Conservation (phyloP, 2,113 vertebrate genomes). For the Pseudonaja textilis region DNA sequence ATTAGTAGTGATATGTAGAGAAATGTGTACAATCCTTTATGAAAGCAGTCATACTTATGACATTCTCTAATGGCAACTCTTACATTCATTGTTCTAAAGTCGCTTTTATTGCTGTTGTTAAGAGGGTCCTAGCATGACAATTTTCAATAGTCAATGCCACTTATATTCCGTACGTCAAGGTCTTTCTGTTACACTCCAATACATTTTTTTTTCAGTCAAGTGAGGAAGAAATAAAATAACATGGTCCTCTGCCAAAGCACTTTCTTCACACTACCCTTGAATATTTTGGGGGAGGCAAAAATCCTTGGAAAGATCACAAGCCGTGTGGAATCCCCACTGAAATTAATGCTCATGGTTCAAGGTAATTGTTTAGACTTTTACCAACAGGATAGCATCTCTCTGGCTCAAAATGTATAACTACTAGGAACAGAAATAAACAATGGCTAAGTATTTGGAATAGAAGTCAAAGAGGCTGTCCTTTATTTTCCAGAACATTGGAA, state of each 20-base stretch:
- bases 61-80: slow-evolving; percentile 11
- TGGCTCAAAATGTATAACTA: background rate
- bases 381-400: background rate
- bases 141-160: slow-evolving; percentile 30
- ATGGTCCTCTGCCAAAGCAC: background rate
- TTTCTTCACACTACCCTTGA: background rate
- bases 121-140: slow-evolving; percentile 18
- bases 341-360: background rate
- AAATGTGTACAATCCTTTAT: background rate
- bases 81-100: slow-evolving; percentile 24
- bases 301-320: background rate
- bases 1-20: slow-evolving; percentile 2
- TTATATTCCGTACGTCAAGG: slow-evolving; percentile 2
- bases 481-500: background rate
- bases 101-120: slow-evolving; percentile 35
- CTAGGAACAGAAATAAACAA: background rate
- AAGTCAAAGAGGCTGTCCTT: background rate
- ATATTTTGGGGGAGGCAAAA: background rate
- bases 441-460: background rate
- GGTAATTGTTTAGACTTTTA: slow-evolving; percentile 9
- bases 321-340: background rate
- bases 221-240: slow-evolving; percentile 17
- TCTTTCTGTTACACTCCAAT: slow-evolving; percentile 29
- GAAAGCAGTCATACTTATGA: background rate
- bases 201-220: slow-evolving; percentile 18